Conservation (phyloP, 2,797 vertebrate species). For the Enteromius treurensis region DNA sequence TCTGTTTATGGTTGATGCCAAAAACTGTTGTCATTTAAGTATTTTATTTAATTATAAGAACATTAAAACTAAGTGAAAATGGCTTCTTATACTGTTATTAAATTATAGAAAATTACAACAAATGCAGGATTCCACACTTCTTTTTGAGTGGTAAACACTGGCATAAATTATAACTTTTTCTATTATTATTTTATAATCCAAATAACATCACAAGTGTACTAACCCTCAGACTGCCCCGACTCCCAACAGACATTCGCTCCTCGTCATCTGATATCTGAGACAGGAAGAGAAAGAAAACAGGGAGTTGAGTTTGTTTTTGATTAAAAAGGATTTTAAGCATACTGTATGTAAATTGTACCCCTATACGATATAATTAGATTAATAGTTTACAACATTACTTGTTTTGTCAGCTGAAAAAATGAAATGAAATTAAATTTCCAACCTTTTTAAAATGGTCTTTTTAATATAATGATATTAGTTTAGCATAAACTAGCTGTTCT, state of each 20-base stretch:
- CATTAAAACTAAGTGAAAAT: background rate
- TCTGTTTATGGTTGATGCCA: background rate
- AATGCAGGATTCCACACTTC: background rate
- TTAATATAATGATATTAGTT: background rate
- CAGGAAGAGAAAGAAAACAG: conserved; percentile 26
- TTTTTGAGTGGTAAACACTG: background rate
- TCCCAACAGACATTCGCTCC: conserved; percentile 90
- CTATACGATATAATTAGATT: background rate
- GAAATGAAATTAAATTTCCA: background rate
- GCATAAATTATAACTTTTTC: background rate
- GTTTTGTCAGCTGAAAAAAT: background rate
- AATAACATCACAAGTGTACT: conserved; percentile 66
- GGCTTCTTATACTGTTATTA: background rate
- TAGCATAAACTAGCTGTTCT: background rate
- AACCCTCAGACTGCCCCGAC: conserved; percentile 91
- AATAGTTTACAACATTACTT: background rate
- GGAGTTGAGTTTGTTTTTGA: background rate
- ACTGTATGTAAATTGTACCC: background rate
- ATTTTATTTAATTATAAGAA: background rate
- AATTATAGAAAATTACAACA: background rate
- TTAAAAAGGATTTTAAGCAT: background rate
- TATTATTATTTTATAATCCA: background rate
- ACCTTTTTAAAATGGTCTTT: too few species aligned
- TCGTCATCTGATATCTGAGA: conserved; percentile 90
- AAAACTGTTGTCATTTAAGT: background rate